These are phyloP conservation scores for Ganaspis sp. DNA, from an alignment of 1,140 invertebrate species.

Conservation along the genomic window DNA sequence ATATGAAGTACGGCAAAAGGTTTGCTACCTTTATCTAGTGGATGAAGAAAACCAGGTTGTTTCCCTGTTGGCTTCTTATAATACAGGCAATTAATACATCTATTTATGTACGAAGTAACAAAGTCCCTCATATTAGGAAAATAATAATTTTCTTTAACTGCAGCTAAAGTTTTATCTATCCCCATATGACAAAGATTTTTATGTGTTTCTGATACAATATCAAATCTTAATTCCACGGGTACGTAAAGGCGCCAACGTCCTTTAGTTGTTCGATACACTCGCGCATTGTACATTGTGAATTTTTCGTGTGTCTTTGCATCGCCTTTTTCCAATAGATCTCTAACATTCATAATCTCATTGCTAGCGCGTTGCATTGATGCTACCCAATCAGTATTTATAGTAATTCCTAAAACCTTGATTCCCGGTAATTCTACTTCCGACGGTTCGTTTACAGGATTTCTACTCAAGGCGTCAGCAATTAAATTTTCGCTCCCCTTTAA, in stretches of 20 bases:
- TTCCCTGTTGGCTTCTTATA: slow-evolving; percentile 42
- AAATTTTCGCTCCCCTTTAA: neutral
- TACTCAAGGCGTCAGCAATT: slow-evolving; percentile 6
- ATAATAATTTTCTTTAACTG: no score
- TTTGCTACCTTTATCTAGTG: neutral
- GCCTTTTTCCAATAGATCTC: slow-evolving; percentile 22
- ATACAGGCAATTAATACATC: slow-evolving; percentile 21
- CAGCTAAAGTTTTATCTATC: slow-evolving; percentile 34
- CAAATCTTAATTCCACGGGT: slow-evolving; percentile 31
- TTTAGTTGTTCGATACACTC: slow-evolving; percentile 40
- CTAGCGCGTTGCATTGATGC: slow-evolving; percentile 43
- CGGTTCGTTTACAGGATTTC: slow-evolving; percentile 28
- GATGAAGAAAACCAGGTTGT: slow-evolving; percentile 48
- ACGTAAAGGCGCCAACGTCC: slow-evolving; percentile 35
- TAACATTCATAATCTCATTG: slow-evolving; percentile 37
- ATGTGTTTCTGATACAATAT: slow-evolving; percentile 25
- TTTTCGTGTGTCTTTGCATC: slow-evolving; percentile 34
- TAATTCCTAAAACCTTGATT: slow-evolving; percentile 25
- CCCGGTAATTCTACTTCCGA: slow-evolving; percentile 32
- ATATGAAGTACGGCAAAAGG: slow-evolving; percentile 42
- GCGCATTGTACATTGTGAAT: slow-evolving; percentile 31
- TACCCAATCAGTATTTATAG: slow-evolving; percentile 47
- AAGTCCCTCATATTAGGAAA: slow-evolving; percentile 35
- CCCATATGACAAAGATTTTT: slow-evolving; percentile 30
- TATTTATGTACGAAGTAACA: slow-evolving; percentile 38